A percentile compares a stretch with the other conserved stretches of the same genome.
These are phyloP conservation scores for Synanthedon formicaeformis DNA, from an alignment of 2,888 invertebrate species.

Conservation along the genomic window DNA sequence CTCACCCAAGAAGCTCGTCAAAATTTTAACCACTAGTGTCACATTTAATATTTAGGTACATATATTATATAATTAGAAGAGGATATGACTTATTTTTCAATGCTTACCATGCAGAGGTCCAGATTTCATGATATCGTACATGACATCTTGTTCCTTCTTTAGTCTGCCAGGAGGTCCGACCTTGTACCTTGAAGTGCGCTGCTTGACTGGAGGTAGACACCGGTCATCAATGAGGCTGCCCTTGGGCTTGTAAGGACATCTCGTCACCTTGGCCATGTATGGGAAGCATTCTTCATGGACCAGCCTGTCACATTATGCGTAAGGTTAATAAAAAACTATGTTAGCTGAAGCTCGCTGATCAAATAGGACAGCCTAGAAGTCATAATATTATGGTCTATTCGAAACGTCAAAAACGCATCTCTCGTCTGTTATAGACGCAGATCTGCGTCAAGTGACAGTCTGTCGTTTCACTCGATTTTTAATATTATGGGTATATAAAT, in stretches of 20 bases:
- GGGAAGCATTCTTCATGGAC: slow-evolving; percentile 90
- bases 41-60: no score
- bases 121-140: slow-evolving; percentile 89
- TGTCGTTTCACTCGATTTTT: no score
- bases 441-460: no score
- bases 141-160: slow-evolving; percentile 84
- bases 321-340: slow-evolving; percentile 1
- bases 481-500: no score
- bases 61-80: no score
- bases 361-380: no score
- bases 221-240: slow-evolving; percentile 62
- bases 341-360: background rate
- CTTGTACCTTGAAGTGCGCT: slow-evolving; percentile 74
- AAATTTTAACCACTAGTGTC: no score
- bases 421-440: no score
- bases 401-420: no score
- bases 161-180: slow-evolving; percentile 83
- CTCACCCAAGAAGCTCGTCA: no score
- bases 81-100: no score
- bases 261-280: slow-evolving; percentile 73
- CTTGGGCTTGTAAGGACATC: slow-evolving; percentile 72
- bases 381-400: no score
- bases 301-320: slow-evolving; percentile 67
- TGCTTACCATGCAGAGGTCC: slow-evolving; percentile 90
- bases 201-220: slow-evolving; percentile 63